These are phyloP conservation scores for Pangasianodon gigas DNA, from an alignment of 2,113 vertebrate species.

Conservation along the genomic window DNA sequence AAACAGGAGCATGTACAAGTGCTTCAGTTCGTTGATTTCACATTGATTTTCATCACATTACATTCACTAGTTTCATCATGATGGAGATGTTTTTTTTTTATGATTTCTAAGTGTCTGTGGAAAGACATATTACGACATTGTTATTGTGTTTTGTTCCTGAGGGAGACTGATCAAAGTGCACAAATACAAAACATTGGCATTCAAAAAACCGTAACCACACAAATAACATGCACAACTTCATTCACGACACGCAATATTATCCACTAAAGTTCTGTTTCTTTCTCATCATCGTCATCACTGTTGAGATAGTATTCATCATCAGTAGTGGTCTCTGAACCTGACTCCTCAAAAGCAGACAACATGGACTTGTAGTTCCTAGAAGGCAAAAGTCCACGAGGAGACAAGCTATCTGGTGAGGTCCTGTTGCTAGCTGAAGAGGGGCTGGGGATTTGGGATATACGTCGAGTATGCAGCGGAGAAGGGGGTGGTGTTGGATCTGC, in stretches of 20 bases:
- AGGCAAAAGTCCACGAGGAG: slow-evolving; percentile 64
- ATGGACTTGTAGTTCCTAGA: slow-evolving; percentile 65
- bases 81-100: background rate
- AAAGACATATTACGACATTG: background rate
- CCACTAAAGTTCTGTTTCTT: slow-evolving; percentile 74
- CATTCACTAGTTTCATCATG: background rate
- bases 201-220: background rate
- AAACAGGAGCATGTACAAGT: slow-evolving; percentile 16
- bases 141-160: slow-evolving; percentile 25
- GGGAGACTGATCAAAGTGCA: slow-evolving; percentile 21
- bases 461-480: slow-evolving; percentile 66
- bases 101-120: no score
- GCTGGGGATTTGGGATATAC: slow-evolving; percentile 66
- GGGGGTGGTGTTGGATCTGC: slow-evolving; percentile 70
- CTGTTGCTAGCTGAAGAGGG: slow-evolving; percentile 64
- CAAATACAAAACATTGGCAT: background rate
- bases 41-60: background rate
- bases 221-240: background rate
- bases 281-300: slow-evolving; percentile 63
- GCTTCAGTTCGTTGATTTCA: background rate
- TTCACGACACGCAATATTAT: background rate
- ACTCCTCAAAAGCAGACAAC: slow-evolving; percentile 76
- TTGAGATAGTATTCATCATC: slow-evolving; percentile 94
- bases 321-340: slow-evolving; percentile 82
- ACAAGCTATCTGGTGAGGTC: slow-evolving; percentile 64